A percentile compares a stretch with the other conserved stretches of the same genome.
Evolutionary conservation across 2,797 vertebrate species (phyloP).

Genomic region (Sphenodon punctatus): DNA sequence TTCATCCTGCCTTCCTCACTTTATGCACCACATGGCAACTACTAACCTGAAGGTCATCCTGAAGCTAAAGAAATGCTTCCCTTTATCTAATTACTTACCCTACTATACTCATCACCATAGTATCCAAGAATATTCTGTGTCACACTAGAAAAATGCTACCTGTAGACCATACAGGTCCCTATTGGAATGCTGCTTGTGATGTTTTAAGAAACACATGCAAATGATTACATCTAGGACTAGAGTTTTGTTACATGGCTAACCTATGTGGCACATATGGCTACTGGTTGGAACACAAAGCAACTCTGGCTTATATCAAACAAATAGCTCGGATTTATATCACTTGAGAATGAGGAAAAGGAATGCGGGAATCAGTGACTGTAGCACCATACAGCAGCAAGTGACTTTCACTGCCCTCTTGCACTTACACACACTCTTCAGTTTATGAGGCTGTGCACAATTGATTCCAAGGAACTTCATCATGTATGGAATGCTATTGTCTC

Average conservation of each 20-base stretch:
- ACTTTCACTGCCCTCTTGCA: constrained; percentile 5
- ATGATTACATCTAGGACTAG: background rate
- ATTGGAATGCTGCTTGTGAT: background rate
- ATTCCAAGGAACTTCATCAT: constrained; percentile 49
- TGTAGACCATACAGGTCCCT: background rate
- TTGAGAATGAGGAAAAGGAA: background rate
- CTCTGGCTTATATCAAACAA: background rate
- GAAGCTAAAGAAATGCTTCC: background rate
- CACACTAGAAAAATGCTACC: background rate
- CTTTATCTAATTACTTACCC: background rate
- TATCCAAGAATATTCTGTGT: background rate
- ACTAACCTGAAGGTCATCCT: background rate
- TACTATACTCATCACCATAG: background rate
- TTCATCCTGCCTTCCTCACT: background rate
- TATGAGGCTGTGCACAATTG: constrained; percentile 33
- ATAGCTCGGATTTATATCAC: background rate
- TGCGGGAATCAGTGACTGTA: constrained; percentile 15
- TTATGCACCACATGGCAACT: background rate
- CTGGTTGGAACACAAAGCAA: background rate
- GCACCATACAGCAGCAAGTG: background rate
- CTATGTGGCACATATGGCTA: background rate
- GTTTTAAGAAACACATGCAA: background rate
- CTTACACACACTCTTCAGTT: constrained; percentile 1
- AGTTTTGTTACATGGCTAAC: background rate
- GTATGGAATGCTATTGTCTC: constrained; percentile 37